phyloP scores from a whole-genome alignment of 2,888 invertebrate genomes.

The Pollenia labialis region DNA sequence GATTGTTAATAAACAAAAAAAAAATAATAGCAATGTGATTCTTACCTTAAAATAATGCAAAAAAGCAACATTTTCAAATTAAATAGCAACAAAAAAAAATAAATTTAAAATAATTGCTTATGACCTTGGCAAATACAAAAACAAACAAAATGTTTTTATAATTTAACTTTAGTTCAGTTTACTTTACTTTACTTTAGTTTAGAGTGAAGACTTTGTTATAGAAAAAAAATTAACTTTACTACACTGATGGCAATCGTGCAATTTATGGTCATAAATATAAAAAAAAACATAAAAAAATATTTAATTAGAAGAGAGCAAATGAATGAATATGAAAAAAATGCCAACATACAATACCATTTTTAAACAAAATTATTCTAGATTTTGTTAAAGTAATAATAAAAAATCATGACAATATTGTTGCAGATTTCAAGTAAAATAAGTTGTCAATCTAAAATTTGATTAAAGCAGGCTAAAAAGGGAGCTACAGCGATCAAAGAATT shows the following conservation, averaged over 20 bases:
- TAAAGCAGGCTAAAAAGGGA: neutral
- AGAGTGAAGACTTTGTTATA: constrained; percentile 31
- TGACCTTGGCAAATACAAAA: constrained; percentile 66
- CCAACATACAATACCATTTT: constrained; percentile 51
- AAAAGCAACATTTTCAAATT: constrained; percentile 38
- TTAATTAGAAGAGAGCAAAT: constrained; percentile 61
- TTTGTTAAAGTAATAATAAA: constrained; percentile 33
- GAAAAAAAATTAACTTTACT: constrained; percentile 5
- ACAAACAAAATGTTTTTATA: constrained; percentile 62
- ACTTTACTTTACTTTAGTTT: constrained; percentile 35
- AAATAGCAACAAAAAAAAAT: constrained; percentile 17
- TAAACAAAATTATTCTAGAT: constrained; percentile 54
- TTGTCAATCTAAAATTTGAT: neutral
- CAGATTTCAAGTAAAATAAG: neutral
- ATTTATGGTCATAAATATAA: constrained; percentile 61
- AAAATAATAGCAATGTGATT: constrained; percentile 15
- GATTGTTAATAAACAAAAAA: neutral
- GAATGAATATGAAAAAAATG: constrained; percentile 4
- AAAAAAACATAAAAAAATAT: constrained; percentile 44
- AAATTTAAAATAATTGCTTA: constrained; percentile 70
- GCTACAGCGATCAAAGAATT: too few relatives aligned
- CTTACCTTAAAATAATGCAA: constrained; percentile 44
- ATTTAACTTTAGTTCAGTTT: constrained; percentile 43
- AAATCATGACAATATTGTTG: constrained; percentile 34
- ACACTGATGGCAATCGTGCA: constrained; percentile 62